Conservation (phyloP, 2,888 invertebrate genomes). For the Corbicula japonica region DNA sequence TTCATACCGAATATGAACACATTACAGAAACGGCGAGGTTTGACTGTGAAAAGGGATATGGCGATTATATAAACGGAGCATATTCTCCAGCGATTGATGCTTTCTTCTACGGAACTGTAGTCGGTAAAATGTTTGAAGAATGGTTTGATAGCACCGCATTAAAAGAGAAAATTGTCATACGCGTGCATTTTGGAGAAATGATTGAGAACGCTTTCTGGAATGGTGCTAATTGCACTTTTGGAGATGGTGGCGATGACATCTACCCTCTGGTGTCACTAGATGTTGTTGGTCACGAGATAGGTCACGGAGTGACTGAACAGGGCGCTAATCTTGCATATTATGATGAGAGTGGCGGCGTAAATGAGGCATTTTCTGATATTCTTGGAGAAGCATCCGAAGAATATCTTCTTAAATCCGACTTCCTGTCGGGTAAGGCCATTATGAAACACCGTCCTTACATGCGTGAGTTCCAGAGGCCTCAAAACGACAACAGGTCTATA, state of each 20-base stretch:
- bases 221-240: slow-evolving; percentile 66
- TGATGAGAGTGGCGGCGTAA: slow-evolving; percentile 74
- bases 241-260: slow-evolving; percentile 62
- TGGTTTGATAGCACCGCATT: slow-evolving; percentile 64
- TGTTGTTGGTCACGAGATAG: slow-evolving; percentile 73
- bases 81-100: slow-evolving; percentile 71
- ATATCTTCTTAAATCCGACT: slow-evolving; percentile 54
- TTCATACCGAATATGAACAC: slow-evolving; percentile 10
- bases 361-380: slow-evolving; percentile 77
- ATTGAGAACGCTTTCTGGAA: slow-evolving; percentile 78
- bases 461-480: slow-evolving; percentile 70
- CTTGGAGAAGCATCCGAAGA: slow-evolving; percentile 68
- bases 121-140: slow-evolving; percentile 71
- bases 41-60: slow-evolving; percentile 55
- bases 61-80: slow-evolving; percentile 68
- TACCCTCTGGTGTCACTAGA: slow-evolving; percentile 73
- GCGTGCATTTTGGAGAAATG: slow-evolving; percentile 71
- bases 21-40: slow-evolving; percentile 52
- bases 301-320: slow-evolving; percentile 71
- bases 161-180: slow-evolving; percentile 53
- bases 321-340: slow-evolving; percentile 64
- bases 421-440: slow-evolving; percentile 54
- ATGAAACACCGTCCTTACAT: slow-evolving; percentile 40
- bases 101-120: slow-evolving; percentile 64
- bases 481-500: slow-evolving; percentile 68